A percentile compares a stretch with the other conserved stretches of the same genome.
Evolutionary conservation across 1,140 invertebrate species (phyloP).

Genomic region (Papilio polytes): DNA sequence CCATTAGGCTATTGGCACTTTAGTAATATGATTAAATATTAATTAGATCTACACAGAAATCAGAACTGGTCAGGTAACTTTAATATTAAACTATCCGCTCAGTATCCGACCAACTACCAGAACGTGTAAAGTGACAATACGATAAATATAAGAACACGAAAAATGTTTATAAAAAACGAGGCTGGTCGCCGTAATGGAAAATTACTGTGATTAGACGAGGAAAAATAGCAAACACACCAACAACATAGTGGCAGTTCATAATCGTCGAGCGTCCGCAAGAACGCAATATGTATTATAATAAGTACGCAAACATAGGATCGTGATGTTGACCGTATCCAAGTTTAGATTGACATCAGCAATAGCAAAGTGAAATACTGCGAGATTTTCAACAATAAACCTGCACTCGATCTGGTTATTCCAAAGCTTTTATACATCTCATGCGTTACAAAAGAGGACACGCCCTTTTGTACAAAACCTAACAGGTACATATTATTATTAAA

Average conservation of each 20-base stretch:
- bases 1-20: too few species aligned
- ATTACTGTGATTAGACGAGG: conserved; percentile 21
- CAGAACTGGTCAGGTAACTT: background rate
- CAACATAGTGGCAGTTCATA: conserved; percentile 20
- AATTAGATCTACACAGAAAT: background rate
- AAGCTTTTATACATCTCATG: background rate
- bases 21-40: background rate
- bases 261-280: background rate
- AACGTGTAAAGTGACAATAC: conserved; percentile 2
- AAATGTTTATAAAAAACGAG: background rate
- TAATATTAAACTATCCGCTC: background rate
- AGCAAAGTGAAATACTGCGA: background rate
- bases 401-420: background rate
- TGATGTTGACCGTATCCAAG: conserved; percentile 2
- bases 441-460: background rate
- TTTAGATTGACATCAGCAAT: background rate
- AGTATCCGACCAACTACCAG: background rate
- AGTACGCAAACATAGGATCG: background rate
- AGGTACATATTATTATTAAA: too few species aligned
- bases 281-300: conserved; percentile 11
- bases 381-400: background rate
- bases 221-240: conserved; percentile 17
- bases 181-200: conserved; percentile 7
- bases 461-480: too few species aligned
- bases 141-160: conserved; percentile 1